Evolutionary conservation across 2,797 vertebrate genomes (phyloP).

Genomic region (Ibycter americanus): DNA sequence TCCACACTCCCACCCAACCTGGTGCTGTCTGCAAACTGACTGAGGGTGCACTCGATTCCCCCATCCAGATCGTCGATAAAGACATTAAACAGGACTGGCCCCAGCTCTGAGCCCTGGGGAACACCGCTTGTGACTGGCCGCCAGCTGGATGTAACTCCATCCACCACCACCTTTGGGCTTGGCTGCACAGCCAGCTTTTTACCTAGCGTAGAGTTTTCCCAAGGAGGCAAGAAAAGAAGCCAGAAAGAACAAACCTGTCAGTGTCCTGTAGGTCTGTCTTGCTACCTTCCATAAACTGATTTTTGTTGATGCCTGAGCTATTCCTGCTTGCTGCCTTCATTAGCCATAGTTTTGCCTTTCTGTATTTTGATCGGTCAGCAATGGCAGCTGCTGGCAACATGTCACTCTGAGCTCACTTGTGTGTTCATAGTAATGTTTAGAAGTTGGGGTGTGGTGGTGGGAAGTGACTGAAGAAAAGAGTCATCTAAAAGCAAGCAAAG

Average conservation of each 20-base stretch:
- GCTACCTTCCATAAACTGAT: background rate
- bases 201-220: background rate
- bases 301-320: background rate
- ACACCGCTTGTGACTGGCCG: no score
- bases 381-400: background rate
- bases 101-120: no score
- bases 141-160: no score
- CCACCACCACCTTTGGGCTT: no score
- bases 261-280: background rate
- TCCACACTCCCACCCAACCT: no score
- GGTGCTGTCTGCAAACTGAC: no score
- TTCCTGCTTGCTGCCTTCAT: background rate
- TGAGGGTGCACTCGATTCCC: no score
- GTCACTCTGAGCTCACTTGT: background rate
- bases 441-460: background rate
- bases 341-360: background rate
- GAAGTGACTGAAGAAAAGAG: background rate
- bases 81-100: no score
- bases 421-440: background rate
- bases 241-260: background rate
- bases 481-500: background rate
- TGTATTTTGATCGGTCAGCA: background rate
- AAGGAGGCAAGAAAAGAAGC: background rate
- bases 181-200: no score
- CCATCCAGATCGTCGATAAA: no score